phyloP scores from a whole-genome alignment of 2,797 vertebrate genomes.

The Leptoclinus maculatus region DNA sequence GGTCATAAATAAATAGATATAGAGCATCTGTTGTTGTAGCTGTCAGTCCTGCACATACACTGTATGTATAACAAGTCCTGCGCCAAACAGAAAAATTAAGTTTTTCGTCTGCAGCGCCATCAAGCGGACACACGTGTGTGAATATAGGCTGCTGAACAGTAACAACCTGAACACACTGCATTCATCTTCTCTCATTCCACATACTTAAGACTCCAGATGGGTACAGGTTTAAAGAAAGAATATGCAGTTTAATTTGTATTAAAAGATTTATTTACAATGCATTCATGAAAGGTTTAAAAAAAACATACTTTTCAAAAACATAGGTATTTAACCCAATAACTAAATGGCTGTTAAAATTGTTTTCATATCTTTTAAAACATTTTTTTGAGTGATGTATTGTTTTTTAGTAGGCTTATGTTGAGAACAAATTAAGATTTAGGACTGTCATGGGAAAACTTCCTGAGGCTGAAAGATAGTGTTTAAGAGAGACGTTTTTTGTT shows the following conservation, averaged over 20 bases:
- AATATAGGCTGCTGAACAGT: not conserved
- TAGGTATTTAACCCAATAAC: not conserved
- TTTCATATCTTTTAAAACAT: not conserved
- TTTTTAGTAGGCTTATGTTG: not conserved
- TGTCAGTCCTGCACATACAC: not conserved
- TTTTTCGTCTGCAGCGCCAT: constrained; percentile 28
- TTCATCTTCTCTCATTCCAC: not conserved
- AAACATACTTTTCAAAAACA: constrained; percentile 23
- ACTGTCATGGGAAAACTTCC: not conserved
- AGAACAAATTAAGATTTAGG: not conserved
- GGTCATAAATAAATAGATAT: not conserved
- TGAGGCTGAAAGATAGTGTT: not conserved
- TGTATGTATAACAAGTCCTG: not conserved
- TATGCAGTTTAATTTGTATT: constrained; percentile 47
- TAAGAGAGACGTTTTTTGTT: not conserved
- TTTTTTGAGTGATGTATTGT: not conserved
- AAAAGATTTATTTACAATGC: constrained; percentile 45
- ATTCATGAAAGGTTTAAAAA: constrained; percentile 25
- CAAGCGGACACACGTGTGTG: not conserved
- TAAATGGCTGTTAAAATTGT: not conserved
- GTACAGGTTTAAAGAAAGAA: constrained; percentile 23
- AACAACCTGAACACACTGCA: not conserved
- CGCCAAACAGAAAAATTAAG: not conserved
- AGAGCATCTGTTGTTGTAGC: not conserved
- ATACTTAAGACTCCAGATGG: not conserved